A percentile compares a stretch with the other conserved stretches of the same genome.
Conservation (phyloP, 2,888 invertebrate species). For the Theodoxus fluviatilis region DNA sequence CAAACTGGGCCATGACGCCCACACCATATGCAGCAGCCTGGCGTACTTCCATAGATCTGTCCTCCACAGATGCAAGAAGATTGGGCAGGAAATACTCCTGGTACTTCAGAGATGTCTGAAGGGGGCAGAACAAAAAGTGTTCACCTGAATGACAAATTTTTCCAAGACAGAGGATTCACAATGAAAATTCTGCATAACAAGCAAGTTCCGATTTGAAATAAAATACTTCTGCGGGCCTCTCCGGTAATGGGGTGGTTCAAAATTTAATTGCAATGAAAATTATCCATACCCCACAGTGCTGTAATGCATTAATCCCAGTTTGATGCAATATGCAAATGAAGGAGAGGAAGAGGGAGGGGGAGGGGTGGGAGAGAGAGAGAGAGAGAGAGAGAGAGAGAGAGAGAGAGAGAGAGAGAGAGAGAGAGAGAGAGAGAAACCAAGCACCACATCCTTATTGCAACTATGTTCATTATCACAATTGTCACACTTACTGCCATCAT, state of each 20-base stretch:
- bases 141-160: not conserved
- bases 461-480: not conserved
- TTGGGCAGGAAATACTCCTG: constrained; percentile 87
- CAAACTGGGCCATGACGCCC: constrained; percentile 84
- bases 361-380: too few relatives aligned
- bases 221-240: not conserved
- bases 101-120: constrained; percentile 81
- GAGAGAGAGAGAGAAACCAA: not conserved
- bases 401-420: not conserved
- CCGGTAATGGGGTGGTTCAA: not conserved
- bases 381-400: too few relatives aligned
- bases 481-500: not conserved
- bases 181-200: not conserved
- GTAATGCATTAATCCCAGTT: too few relatives aligned
- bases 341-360: not conserved
- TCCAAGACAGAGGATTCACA: not conserved
- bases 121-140: constrained; percentile 24
- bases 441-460: too few relatives aligned
- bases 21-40: constrained; percentile 97
- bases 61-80: constrained; percentile 80
- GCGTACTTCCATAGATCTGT: constrained; percentile 87
- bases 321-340: not conserved
- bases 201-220: too few relatives aligned
- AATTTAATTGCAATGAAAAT: too few relatives aligned
- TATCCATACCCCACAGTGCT: too few relatives aligned